Percentiles rank a stretch among this genome's conserved stretches.
These are phyloP conservation scores for Manduca sexta DNA, from an alignment of 1,140 invertebrate species.

Conservation along the genomic window DNA sequence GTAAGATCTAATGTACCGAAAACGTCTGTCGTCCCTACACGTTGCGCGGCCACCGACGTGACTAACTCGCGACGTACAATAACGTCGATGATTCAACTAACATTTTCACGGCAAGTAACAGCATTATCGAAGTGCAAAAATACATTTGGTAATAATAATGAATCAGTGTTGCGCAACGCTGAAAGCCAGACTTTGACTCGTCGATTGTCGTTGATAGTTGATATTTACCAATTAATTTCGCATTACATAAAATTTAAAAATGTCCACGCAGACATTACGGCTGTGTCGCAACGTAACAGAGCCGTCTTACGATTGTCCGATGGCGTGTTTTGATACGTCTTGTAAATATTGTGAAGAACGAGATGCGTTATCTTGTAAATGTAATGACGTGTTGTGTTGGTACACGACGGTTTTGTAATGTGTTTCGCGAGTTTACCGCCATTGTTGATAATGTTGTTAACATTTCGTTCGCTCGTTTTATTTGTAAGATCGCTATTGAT, in stretches of 20 bases:
- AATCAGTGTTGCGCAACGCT: slow-evolving; percentile 23
- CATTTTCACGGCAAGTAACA: slow-evolving; percentile 4
- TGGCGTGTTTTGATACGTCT: too few relatives aligned
- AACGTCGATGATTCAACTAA: slow-evolving; percentile 15
- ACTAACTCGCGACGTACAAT: slow-evolving; percentile 44
- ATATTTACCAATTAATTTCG: slow-evolving; percentile 21
- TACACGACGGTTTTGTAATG: too few relatives aligned
- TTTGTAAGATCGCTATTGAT: too few relatives aligned
- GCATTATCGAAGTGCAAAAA: background rate
- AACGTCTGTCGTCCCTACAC: background rate
- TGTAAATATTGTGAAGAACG: too few relatives aligned
- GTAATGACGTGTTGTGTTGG: too few relatives aligned
- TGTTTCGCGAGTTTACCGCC: too few relatives aligned
- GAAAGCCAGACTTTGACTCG: slow-evolving; percentile 13
- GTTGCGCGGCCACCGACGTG: too few relatives aligned
- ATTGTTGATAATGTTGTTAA: too few relatives aligned
- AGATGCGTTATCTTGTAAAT: too few relatives aligned
- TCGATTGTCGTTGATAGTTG: slow-evolving; percentile 13
- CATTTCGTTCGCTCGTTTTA: too few relatives aligned
- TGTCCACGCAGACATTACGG: background rate
- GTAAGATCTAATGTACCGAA: slow-evolving; percentile 4
- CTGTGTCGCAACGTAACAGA: background rate
- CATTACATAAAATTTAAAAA: slow-evolving; percentile 16
- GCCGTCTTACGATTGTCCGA: too few relatives aligned
- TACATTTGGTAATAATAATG: slow-evolving; percentile 24